These are phyloP conservation scores for Pandemis cinnamomeana DNA, from an alignment of 2,888 invertebrate species.

Conservation along the genomic window DNA sequence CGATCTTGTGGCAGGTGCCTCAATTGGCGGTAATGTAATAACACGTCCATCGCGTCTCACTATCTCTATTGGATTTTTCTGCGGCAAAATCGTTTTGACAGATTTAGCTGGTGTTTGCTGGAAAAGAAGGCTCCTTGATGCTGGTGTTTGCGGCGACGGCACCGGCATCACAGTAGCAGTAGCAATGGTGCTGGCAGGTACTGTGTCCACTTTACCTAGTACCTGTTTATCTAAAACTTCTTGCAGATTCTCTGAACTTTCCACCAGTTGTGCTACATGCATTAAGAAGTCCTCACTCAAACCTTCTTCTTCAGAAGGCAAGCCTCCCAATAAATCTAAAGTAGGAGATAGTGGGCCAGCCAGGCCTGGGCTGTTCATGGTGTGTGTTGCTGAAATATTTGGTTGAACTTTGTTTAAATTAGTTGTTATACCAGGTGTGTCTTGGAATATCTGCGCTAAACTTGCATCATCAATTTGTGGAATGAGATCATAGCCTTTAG, in stretches of 20 bases:
- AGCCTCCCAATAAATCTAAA: slow-evolving; percentile 83
- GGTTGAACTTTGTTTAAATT: slow-evolving; percentile 65
- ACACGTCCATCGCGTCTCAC: slow-evolving; percentile 90
- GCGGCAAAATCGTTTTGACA: slow-evolving; percentile 59
- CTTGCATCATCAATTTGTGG: slow-evolving; percentile 80
- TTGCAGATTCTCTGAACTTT: slow-evolving; percentile 87
- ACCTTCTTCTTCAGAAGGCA: slow-evolving; percentile 87
- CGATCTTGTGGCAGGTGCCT: slow-evolving; percentile 91
- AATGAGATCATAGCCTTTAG: slow-evolving; percentile 72
- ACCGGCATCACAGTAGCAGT: slow-evolving; percentile 54
- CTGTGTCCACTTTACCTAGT: slow-evolving; percentile 76
- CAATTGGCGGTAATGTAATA: slow-evolving; percentile 91
- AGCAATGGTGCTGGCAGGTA: slow-evolving; percentile 57
- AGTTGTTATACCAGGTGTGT: slow-evolving; percentile 62
- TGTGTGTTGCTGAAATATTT: slow-evolving; percentile 60
- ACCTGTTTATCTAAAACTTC: slow-evolving; percentile 89
- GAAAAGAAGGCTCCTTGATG: slow-evolving; percentile 52
- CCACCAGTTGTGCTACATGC: slow-evolving; percentile 89
- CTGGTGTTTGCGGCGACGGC: slow-evolving; percentile 45
- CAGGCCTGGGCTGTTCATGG: slow-evolving; percentile 79
- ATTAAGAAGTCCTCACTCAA: slow-evolving; percentile 88
- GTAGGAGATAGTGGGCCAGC: slow-evolving; percentile 85
- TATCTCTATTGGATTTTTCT: slow-evolving; percentile 88
- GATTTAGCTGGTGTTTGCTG: slow-evolving; percentile 63
- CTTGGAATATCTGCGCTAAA: slow-evolving; percentile 79